phyloP scores from a whole-genome alignment of 2,113 vertebrate genomes.

The Enhydra lutris region DNA sequence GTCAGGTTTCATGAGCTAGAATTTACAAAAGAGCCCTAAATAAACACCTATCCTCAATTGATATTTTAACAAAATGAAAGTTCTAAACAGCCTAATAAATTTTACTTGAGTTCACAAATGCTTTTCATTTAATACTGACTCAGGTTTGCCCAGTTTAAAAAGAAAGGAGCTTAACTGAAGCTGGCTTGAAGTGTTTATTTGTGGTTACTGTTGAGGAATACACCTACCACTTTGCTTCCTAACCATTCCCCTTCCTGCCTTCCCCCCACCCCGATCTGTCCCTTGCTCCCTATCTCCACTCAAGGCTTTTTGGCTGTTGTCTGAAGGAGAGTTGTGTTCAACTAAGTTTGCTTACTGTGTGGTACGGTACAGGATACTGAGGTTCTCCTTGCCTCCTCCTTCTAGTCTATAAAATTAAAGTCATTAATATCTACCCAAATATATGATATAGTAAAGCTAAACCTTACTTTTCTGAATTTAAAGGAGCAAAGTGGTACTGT shows the following conservation, averaged over 20 bases:
- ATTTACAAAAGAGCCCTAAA: neutral
- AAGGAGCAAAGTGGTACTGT: neutral
- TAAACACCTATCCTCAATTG: neutral
- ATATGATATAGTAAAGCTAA: neutral
- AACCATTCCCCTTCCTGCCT: neutral
- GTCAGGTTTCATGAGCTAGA: neutral
- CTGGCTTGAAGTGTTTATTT: neutral
- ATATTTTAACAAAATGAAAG: slow-evolving; percentile 21
- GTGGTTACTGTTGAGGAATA: neutral
- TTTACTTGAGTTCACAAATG: neutral
- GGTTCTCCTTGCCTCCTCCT: neutral
- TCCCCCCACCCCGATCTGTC: neutral
- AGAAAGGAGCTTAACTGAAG: neutral
- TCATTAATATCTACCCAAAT: neutral
- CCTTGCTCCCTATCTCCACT: neutral
- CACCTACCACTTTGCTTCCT: neutral
- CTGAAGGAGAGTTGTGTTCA: neutral
- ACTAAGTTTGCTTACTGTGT: neutral
- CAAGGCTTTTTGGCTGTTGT: neutral
- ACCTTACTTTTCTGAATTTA: neutral
- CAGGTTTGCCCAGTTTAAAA: neutral
- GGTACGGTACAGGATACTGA: neutral
- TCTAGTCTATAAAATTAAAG: neutral
- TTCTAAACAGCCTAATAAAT: neutral
- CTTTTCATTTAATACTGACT: neutral